Base-by-base conservation (phyloP, 2,888 invertebrate species). In the Melolontha melolontha region DNA sequence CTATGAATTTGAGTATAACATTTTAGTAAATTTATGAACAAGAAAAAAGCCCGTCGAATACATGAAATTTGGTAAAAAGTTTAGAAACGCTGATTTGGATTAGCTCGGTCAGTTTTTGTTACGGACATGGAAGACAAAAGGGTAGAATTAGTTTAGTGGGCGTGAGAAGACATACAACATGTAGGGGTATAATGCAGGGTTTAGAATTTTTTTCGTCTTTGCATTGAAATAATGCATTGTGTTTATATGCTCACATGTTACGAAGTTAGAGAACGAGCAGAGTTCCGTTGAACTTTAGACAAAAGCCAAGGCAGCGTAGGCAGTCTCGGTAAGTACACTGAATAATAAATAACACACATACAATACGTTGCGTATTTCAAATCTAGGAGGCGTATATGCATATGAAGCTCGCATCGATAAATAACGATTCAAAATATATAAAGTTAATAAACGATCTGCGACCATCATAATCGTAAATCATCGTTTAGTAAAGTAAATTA, bases 181-280 rank as follows among this genome's bases (percentile, higher is more conserved):
- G 65, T 62, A 34, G 62, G 62, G 52, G 17, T 55, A 62, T 62
- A 67, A 67, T 67, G 17, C 39, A 29, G 17, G 44, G 29, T 39
- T 57, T 34, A 5, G 40, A 50, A 14, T 66, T 40, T 62, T 62
- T 67, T 27, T 42, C 17, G 29, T 40, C 47, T 52, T 52, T 27
- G 12, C 55, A 41, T 47, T 50, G 67, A 52, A 62, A 62, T 67
- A 62, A 34, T 62, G 62, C 62, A 67, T 67, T 67, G 67, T 67
- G 67, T 67, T 62, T 59, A 67, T 59, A 67, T 67, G 67, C 62
- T 59, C 42, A 52, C 42, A 67, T 59, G 67, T 57, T 51, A 57
- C 51, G 41, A 59, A 66, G 44, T 27, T 41, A 59, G 41, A 34
- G 34, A 34, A 10, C 34, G 34, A 29, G 39, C 34, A 10, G 34